phyloP scores from a whole-genome alignment of 1,140 invertebrate genomes.

The Dendrolimus kikuchii region DNA sequence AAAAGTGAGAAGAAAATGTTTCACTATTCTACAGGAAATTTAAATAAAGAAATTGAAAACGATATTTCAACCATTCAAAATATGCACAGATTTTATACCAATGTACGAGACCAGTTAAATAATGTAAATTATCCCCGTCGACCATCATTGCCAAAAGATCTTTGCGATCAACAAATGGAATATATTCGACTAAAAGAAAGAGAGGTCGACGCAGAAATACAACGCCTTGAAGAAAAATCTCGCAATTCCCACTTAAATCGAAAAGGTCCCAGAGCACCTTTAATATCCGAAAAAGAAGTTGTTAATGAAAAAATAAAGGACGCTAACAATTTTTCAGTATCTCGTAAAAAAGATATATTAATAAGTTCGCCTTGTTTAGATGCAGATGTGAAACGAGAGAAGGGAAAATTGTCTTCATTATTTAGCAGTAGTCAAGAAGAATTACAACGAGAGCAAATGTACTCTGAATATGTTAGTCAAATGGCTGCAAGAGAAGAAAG shows the following conservation, averaged over 20 bases:
- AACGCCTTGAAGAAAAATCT: slow-evolving; percentile 71
- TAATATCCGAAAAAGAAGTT: slow-evolving; percentile 36
- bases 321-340: slow-evolving; percentile 24
- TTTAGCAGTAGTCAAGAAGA: slow-evolving; percentile 74
- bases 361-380: slow-evolving; percentile 17
- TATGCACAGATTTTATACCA: slow-evolving; percentile 51
- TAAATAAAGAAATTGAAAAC: slow-evolving; percentile 69
- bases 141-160: slow-evolving; percentile 76
- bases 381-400: slow-evolving; percentile 20
- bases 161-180: slow-evolving; percentile 79
- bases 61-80: slow-evolving; percentile 65
- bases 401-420: slow-evolving; percentile 34
- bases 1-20: slow-evolving; percentile 62
- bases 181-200: slow-evolving; percentile 79
- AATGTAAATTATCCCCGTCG: slow-evolving; percentile 48
- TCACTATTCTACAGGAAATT: slow-evolving; percentile 63
- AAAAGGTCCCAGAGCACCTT: slow-evolving; percentile 62
- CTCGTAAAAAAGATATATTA: slow-evolving; percentile 24
- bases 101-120: slow-evolving; percentile 36
- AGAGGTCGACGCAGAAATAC: slow-evolving; percentile 76
- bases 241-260: slow-evolving; percentile 21
- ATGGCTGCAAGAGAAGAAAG: slow-evolving; percentile 84
- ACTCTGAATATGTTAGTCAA: slow-evolving; percentile 85
- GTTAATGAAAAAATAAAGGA: slow-evolving; percentile 21
- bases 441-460: slow-evolving; percentile 82